Base-by-base conservation (phyloP, 1,140 invertebrate species). In the Drosophila virilis region DNA sequence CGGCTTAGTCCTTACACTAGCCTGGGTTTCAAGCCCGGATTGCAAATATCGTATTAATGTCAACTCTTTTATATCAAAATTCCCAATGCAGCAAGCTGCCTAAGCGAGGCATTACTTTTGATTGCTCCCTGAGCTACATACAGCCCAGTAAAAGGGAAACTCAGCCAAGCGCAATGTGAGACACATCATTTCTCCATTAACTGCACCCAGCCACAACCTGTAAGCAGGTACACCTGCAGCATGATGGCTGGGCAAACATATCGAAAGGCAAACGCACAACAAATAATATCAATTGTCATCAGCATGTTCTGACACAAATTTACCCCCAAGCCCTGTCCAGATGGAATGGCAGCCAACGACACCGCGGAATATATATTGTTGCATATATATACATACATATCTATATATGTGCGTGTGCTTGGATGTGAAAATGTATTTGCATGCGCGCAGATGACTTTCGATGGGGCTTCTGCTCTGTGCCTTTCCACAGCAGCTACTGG, bases 251-350 rank as follows among this genome's bases (percentile, higher is more conserved):
- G 66, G 70, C 69, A 73, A 82, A 76, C 66, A 67, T 68, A 85
- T 84, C 77, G 82, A 64, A 77, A 48, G 15, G 35, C 55, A 9
- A 70, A 69, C 38, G 77, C 76, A 74, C 89, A 78, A 90, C 85
- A 88, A 89, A 83, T 77, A 84, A 80, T 89, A 89, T 89, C 80
- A 89, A 89, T 89, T 89, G 84, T 84, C 77, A 80, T 80, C 57
- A 55, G 55, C 57, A 17, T 67, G 51, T 73, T 12, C 37, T 28
- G 62, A 67, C 55, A 67, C 15, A 52, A 10, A 15, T 8, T 15
- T 10, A 8, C 13, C 1, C 37, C 37, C 10, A n/a, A 2, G 17
- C 28, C 6, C 8, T 10, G 9, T n/a, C 33, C 42, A 40, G 38
- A 54, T 52, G 28, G 12, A 40, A 43, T 55, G 50, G 22, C 57